phyloP scores from a whole-genome alignment of 2,888 invertebrate species.

The Mythimna lalbum region DNA sequence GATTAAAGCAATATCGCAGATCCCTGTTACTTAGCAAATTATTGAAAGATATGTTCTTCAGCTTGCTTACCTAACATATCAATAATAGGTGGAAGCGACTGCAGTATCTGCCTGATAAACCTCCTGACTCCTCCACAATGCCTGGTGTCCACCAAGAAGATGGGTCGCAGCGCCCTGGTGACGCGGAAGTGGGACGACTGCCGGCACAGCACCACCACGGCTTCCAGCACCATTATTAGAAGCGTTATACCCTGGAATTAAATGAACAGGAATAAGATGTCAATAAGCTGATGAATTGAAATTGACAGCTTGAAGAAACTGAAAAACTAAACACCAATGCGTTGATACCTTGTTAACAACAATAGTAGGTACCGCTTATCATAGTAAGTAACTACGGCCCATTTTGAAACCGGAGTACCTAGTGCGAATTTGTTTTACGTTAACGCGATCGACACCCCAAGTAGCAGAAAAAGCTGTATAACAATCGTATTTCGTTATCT shows the following conservation, averaged over 20 bases:
- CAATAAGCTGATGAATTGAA: not conserved
- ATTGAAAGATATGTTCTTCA: not conserved
- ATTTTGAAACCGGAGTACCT: too few relatives aligned
- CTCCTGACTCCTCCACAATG: conserved; percentile 95
- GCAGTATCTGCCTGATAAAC: conserved; percentile 95
- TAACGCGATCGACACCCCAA: too few relatives aligned
- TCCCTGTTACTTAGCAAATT: too few relatives aligned
- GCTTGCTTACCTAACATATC: conserved; percentile 93
- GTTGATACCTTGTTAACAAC: too few relatives aligned
- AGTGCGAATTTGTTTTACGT: too few relatives aligned
- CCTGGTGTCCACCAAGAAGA: conserved; percentile 96
- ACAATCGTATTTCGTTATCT: too few relatives aligned
- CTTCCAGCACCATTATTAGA: conserved; percentile 95
- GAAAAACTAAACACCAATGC: not conserved
- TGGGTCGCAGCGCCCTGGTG: conserved; percentile 96
- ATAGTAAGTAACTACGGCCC: too few relatives aligned
- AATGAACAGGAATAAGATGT: not conserved
- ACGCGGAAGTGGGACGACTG: conserved; percentile 96
- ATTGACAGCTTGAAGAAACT: not conserved
- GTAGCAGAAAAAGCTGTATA: too few relatives aligned
- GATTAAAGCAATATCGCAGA: too few relatives aligned
- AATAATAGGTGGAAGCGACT: conserved; percentile 96
- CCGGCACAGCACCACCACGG: conserved; percentile 94
- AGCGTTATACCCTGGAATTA: conserved; percentile 92
- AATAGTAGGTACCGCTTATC: too few relatives aligned